Percentiles rank a stretch among this genome's conserved stretches.
Evolutionary conservation across 2,113 vertebrate species (phyloP).

Genomic region (Salvelinus sp.): DNA sequence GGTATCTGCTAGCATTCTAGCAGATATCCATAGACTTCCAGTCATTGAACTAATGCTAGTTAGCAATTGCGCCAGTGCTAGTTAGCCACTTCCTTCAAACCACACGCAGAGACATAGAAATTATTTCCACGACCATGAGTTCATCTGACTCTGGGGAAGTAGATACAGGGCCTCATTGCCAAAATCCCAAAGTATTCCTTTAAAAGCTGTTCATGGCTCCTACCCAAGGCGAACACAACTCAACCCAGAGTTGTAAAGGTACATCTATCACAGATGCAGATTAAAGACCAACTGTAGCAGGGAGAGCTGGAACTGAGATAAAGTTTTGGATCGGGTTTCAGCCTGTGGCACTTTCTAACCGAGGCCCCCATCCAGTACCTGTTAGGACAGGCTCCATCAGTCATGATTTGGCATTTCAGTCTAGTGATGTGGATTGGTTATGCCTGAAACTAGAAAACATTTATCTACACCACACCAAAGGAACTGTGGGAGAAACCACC

Average conservation of each 20-base stretch:
- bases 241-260: conserved; percentile 61
- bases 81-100: too few species aligned
- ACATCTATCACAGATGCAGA: conserved; percentile 67
- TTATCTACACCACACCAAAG: conserved; percentile 58
- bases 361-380: conserved; percentile 40
- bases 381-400: conserved; percentile 62
- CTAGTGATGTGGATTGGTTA: conserved; percentile 55
- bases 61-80: not conserved
- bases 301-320: conserved; percentile 25
- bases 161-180: too few species aligned
- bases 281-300: conserved; percentile 55
- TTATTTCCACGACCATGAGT: too few species aligned
- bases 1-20: too few species aligned
- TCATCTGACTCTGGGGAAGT: too few species aligned
- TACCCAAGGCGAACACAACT: conserved; percentile 49
- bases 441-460: conserved; percentile 60
- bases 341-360: conserved; percentile 55
- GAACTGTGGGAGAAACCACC: conserved; percentile 36
- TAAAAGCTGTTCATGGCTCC: conserved; percentile 66
- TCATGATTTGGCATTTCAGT: conserved; percentile 45
- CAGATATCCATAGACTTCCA: too few species aligned
- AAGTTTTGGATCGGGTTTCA: conserved; percentile 60
- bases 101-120: too few species aligned
- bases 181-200: too few species aligned
- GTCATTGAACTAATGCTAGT: not conserved